phyloP scores from a whole-genome alignment of 1,140 invertebrate species.

The Drosophila oshimai region DNA sequence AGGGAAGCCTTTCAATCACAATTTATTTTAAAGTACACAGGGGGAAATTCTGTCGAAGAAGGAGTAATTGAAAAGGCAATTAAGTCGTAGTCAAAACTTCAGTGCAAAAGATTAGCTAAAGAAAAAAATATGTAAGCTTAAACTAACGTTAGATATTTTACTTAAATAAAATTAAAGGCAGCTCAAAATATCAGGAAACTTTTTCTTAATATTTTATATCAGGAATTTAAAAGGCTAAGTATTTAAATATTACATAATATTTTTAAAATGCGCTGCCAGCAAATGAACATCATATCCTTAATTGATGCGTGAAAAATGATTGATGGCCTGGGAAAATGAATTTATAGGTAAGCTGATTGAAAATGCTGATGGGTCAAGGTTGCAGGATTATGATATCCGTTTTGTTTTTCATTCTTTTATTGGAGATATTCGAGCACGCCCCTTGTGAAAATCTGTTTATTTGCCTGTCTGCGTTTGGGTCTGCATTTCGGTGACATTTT shows the following conservation, averaged over 20 bases:
- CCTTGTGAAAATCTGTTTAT: slow-evolving; percentile 44
- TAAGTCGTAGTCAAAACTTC: no score
- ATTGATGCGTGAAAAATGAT: slow-evolving; percentile 17
- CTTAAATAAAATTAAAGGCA: no score
- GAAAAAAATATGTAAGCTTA: no score
- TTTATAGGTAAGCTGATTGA: slow-evolving; percentile 22
- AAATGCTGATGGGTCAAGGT: slow-evolving; percentile 27
- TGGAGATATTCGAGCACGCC: background rate
- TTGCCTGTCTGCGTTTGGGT: slow-evolving; percentile 34
- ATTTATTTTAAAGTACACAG: slow-evolving; percentile 11
- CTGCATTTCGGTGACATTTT: slow-evolving; percentile 77
- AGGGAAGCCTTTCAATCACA: background rate
- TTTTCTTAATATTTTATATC: no score
- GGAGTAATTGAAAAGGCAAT: background rate
- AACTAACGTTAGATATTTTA: no score
- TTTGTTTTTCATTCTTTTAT: background rate
- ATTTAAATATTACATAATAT: background rate
- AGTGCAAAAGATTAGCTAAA: no score
- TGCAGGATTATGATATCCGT: slow-evolving; percentile 4
- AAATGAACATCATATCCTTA: background rate
- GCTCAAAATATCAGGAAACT: no score
- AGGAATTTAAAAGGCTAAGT: background rate
- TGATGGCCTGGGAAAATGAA: background rate
- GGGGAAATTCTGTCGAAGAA: background rate
- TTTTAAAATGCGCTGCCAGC: background rate